phyloP scores from a whole-genome alignment of 2,113 vertebrate species.

The Sitta europaea region DNA sequence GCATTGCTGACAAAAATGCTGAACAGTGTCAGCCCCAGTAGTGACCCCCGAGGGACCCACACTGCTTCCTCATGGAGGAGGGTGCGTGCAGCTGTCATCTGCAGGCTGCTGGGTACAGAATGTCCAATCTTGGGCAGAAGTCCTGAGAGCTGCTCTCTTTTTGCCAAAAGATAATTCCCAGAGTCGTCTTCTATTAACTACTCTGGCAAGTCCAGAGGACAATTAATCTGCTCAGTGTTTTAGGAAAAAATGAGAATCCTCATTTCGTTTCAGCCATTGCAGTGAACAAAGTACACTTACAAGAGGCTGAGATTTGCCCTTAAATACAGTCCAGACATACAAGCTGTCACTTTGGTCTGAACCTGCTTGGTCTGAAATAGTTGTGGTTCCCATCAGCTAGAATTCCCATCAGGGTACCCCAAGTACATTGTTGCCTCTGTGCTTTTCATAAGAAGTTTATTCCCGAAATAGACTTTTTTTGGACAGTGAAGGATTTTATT shows the following conservation, averaged over 20 bases:
- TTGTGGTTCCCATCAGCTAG: background rate
- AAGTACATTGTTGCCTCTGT: background rate
- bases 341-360: background rate
- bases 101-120: background rate
- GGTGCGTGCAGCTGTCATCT: background rate
- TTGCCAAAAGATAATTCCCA: background rate
- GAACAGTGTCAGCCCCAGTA: too few species aligned
- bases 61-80: background rate
- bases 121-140: background rate
- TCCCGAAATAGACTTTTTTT: background rate
- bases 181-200: background rate
- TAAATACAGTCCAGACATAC: background rate
- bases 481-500: background rate
- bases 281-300: background rate
- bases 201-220: background rate
- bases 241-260: background rate
- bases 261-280: background rate
- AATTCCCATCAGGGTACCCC: background rate
- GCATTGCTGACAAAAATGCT: fast-evolving
- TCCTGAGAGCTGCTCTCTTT: background rate
- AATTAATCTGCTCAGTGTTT: background rate
- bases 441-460: background rate
- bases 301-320: background rate
- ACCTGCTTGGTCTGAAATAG: background rate
- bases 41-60: background rate